phyloP scores from a whole-genome alignment of 2,113 vertebrate species.

The Columba livia region DNA sequence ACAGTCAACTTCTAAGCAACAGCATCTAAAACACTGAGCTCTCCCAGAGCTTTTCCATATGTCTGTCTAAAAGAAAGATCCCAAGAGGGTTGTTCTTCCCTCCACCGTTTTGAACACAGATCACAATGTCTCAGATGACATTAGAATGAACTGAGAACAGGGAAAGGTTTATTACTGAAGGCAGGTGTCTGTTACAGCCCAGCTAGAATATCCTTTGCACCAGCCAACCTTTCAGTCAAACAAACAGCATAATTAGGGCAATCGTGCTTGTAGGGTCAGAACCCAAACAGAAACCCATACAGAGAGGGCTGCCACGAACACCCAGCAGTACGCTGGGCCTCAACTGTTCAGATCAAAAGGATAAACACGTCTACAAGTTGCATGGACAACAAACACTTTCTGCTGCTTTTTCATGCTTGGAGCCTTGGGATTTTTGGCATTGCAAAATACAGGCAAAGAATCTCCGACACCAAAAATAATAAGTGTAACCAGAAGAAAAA shows the following conservation, averaged over 20 bases:
- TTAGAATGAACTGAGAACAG: not conserved
- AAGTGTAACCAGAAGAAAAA: not conserved
- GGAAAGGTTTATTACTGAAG: not conserved
- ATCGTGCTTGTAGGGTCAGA: not conserved
- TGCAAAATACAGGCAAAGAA: not conserved
- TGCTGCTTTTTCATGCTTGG: not conserved
- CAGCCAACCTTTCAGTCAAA: not conserved
- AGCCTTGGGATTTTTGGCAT: not conserved
- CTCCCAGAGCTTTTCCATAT: not conserved
- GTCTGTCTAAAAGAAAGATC: not conserved
- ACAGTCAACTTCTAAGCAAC: not conserved
- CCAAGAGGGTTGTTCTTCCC: not conserved
- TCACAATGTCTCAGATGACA: not conserved
- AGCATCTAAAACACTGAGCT: not conserved
- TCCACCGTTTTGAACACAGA: not conserved
- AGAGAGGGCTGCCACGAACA: accelerated
- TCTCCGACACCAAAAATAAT: not conserved
- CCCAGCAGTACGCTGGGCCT: accelerated
- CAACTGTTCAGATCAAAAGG: not conserved
- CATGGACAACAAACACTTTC: accelerated
- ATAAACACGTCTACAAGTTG: not conserved
- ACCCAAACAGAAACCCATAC: not conserved
- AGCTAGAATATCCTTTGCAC: not conserved
- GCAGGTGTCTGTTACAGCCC: conserved; percentile 12
- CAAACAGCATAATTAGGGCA: not conserved